phyloP scores from a whole-genome alignment of 2,888 invertebrate species.

The Cepaea hortensis region DNA sequence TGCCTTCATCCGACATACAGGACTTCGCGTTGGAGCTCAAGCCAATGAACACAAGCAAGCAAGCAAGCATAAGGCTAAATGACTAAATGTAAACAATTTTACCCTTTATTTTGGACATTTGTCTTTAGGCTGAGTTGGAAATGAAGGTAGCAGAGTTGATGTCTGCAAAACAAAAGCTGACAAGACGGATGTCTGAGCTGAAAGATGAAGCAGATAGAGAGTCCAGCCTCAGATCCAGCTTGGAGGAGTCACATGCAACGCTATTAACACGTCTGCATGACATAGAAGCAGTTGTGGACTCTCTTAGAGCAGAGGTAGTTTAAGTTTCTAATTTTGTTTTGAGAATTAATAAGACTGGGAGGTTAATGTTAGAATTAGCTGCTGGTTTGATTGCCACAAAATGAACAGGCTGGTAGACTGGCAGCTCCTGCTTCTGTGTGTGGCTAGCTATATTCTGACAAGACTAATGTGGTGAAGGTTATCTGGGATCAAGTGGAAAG shows the following conservation, averaged over 20 bases:
- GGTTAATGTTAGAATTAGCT: not conserved
- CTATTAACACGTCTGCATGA: conserved; percentile 67
- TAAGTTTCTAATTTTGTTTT: not conserved
- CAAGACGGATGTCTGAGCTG: conserved; percentile 64
- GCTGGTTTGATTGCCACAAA: not conserved
- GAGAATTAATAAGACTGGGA: not conserved
- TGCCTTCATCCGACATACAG: too few relatives aligned
- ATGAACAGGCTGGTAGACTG: not conserved
- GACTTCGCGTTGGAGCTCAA: too few relatives aligned
- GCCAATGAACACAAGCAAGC: too few relatives aligned
- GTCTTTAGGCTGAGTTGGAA: conserved; percentile 61
- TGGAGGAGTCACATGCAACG: conserved; percentile 73
- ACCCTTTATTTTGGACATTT: not conserved
- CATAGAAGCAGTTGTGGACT: conserved; percentile 68
- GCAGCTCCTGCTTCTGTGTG: too few relatives aligned
- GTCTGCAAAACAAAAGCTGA: conserved; percentile 65
- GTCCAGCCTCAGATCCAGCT: conserved; percentile 67
- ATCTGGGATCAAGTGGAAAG: too few relatives aligned
- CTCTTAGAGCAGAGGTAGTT: conserved; percentile 65
- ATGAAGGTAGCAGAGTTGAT: conserved; percentile 63
- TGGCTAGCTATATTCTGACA: too few relatives aligned
- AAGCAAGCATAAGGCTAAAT: too few relatives aligned
- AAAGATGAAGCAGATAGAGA: conserved; percentile 70
- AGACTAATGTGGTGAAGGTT: too few relatives aligned
- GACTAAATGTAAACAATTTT: too few relatives aligned